Percentiles rank a stretch among this genome's conserved stretches.
These are phyloP conservation scores for Conus betulinus DNA, from an alignment of 1,140 invertebrate species.

Conservation along the genomic window DNA sequence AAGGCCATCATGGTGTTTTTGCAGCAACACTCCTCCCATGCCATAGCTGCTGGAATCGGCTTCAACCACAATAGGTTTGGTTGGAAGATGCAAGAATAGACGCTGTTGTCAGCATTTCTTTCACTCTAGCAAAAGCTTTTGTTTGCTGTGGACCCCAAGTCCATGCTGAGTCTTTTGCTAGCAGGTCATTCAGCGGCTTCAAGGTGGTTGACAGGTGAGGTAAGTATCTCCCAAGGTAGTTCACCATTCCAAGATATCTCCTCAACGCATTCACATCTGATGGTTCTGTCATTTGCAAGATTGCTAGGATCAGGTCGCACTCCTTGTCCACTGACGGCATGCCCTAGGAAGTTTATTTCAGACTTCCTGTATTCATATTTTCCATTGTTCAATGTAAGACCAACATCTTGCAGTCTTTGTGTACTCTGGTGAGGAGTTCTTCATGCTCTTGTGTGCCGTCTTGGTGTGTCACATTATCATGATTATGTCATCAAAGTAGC, in stretches of 20 bases:
- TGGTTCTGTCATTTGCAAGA: conserved; percentile 40
- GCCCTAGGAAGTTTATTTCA: conserved; percentile 11
- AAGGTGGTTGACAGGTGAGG: conserved; percentile 29
- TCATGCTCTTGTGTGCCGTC: conserved; percentile 46
- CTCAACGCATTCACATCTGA: background rate
- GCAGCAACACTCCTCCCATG: too few relatives aligned
- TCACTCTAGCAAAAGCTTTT: too few relatives aligned
- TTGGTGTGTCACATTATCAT: conserved; percentile 44
- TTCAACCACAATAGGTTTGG: background rate
- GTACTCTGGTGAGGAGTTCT: conserved; percentile 29
- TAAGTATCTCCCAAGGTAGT: background rate
- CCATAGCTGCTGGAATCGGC: background rate
- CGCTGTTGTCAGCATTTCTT: background rate
- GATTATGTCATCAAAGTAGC: conserved; percentile 36
- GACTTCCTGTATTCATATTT: conserved; percentile 1
- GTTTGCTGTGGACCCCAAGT: too few relatives aligned
- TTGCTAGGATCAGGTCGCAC: conserved; percentile 29
- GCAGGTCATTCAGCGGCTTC: background rate
- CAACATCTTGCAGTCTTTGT: conserved; percentile 42
- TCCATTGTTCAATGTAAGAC: conserved; percentile 26
- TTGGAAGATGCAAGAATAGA: conserved; percentile 12
- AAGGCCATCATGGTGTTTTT: too few relatives aligned
- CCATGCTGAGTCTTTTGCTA: too few relatives aligned
- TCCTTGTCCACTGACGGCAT: conserved; percentile 19
- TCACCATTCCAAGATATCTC: too few relatives aligned